A percentile compares a stretch with the other conserved stretches of the same genome.
Evolutionary conservation across 2,888 invertebrate species (phyloP).

Genomic region (Nezara viridula): DNA sequence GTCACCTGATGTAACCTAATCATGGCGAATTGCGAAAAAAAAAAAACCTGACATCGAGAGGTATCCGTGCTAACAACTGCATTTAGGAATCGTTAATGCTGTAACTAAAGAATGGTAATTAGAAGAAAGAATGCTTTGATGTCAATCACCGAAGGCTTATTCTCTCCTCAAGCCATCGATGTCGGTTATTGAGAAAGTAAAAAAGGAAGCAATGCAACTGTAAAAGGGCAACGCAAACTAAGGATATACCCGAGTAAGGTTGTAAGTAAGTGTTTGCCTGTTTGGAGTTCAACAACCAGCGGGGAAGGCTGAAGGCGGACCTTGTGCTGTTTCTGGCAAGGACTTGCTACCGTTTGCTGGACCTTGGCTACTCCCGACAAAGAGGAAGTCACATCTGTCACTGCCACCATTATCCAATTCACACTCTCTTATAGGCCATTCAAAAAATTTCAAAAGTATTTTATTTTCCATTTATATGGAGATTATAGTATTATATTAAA

Average conservation of each 20-base stretch:
- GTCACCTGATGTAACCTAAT: background rate
- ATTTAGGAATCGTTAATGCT: background rate
- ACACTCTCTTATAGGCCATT: too few relatives aligned
- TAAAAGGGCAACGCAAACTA: slow-evolving; percentile 16
- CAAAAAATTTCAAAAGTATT: too few relatives aligned
- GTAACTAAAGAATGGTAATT: background rate
- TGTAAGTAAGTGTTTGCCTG: background rate
- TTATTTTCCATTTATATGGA: too few relatives aligned
- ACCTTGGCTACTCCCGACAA: background rate
- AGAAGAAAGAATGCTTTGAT: background rate
- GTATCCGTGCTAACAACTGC: background rate
- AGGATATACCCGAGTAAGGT: slow-evolving; percentile 33
- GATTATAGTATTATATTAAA: too few relatives aligned
- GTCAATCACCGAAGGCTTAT: background rate
- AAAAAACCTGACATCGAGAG: background rate
- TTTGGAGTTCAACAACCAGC: slow-evolving; percentile 25
- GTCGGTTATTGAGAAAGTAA: background rate
- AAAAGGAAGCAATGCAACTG: background rate
- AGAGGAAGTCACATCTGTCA: slow-evolving; percentile 15
- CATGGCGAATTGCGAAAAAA: background rate
- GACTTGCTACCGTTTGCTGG: slow-evolving; percentile 3
- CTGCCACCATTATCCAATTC: background rate
- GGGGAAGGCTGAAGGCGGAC: background rate
- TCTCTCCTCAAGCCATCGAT: background rate
- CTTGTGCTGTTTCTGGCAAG: slow-evolving; percentile 31